These are phyloP conservation scores for Mamestra configurata DNA, from an alignment of 1,140 invertebrate genomes.

Conservation along the genomic window DNA sequence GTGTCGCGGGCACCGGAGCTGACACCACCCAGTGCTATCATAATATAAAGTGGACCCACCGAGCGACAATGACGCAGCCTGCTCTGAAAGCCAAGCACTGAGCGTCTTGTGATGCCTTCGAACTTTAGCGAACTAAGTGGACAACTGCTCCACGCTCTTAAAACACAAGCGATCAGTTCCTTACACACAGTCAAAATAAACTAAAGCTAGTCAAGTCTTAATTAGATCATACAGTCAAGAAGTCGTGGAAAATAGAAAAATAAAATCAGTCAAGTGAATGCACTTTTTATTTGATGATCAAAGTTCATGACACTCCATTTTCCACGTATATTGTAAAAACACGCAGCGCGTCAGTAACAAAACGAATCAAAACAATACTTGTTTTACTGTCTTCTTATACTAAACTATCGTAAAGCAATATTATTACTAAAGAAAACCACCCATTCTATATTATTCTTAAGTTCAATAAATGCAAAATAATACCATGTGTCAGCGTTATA, in stretches of 20 bases:
- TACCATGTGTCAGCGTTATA: conserved; percentile 53
- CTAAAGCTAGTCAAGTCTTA: conserved; percentile 38
- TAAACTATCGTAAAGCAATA: conserved; percentile 56
- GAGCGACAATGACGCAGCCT: conserved; percentile 31
- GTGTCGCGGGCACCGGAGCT: not conserved
- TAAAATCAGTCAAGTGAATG: conserved; percentile 68
- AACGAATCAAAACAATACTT: conserved; percentile 54
- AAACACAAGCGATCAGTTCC: conserved; percentile 56
- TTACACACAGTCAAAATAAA: conserved; percentile 49
- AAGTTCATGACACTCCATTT: conserved; percentile 68
- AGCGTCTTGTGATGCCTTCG: conserved; percentile 52
- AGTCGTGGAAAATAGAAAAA: conserved; percentile 80
- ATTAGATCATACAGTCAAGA: conserved; percentile 39
- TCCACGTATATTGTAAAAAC: conserved; percentile 63
- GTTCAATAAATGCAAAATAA: conserved; percentile 62
- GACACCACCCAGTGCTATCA: conserved; percentile 19
- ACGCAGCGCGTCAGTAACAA: conserved; percentile 53
- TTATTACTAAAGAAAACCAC: conserved; percentile 59
- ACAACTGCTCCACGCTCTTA: conserved; percentile 55
- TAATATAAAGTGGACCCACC: conserved; percentile 54
- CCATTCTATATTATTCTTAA: conserved; percentile 59
- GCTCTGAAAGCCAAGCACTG: conserved; percentile 42
- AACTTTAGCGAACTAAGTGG: conserved; percentile 56
- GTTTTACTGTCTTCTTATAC: conserved; percentile 47
- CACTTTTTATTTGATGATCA: conserved; percentile 62